A percentile compares a stretch with the other conserved stretches of the same genome.
Evolutionary conservation across 2,888 invertebrate genomes (phyloP).

Genomic region (Periphyllus acericola): DNA sequence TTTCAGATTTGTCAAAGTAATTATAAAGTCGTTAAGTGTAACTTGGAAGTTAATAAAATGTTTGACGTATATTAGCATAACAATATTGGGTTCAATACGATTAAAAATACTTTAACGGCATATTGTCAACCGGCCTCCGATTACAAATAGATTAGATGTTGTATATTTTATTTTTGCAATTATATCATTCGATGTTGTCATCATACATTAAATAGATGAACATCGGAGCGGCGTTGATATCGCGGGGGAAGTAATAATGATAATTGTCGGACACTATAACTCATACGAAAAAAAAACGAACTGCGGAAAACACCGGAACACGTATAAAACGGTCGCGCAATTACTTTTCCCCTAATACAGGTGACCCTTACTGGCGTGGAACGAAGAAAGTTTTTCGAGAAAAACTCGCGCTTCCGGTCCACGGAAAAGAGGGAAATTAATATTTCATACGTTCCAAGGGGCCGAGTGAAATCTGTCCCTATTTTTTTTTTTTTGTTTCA

Average conservation of each 20-base stretch:
- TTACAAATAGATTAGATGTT: background rate
- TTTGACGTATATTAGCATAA: no score
- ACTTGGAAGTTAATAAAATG: no score
- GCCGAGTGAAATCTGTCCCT: slow-evolving; percentile 46
- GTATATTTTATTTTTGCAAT: background rate
- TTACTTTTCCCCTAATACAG: slow-evolving; percentile 52
- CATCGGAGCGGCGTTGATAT: background rate
- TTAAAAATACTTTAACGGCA: no score
- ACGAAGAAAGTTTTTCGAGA: slow-evolving; percentile 47
- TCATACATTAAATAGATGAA: background rate
- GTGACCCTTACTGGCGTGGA: slow-evolving; percentile 56
- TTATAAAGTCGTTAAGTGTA: no score
- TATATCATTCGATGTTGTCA: no score
- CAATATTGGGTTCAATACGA: no score
- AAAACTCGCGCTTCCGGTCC: slow-evolving; percentile 55
- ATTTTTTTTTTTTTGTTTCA: slow-evolving; percentile 44
- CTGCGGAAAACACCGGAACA: slow-evolving; percentile 48
- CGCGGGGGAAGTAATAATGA: background rate
- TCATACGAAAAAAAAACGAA: background rate
- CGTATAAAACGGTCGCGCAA: slow-evolving; percentile 44
- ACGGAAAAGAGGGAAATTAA: slow-evolving; percentile 58
- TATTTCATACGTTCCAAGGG: slow-evolving; percentile 56
- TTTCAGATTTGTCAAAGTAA: background rate
- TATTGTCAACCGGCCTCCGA: background rate
- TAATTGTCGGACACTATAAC: background rate